These are phyloP conservation scores for Pygocentrus nattereri DNA, from an alignment of 2,797 vertebrate genomes.

Conservation along the genomic window DNA sequence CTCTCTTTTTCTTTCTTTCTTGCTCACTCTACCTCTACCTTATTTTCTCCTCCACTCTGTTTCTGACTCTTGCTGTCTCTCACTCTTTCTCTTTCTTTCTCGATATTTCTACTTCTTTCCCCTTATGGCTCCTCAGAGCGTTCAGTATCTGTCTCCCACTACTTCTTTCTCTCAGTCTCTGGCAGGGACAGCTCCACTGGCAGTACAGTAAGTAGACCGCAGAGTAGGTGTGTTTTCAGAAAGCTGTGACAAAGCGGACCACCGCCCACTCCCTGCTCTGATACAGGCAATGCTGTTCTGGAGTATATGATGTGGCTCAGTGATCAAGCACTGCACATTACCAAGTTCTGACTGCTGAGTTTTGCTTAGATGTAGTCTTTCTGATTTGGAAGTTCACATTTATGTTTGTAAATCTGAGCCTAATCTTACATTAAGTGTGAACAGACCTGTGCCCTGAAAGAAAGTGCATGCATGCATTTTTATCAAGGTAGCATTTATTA, in stretches of 20 bases:
- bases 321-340: neutral
- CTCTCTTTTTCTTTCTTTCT: neutral
- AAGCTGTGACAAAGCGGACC: neutral
- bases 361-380: neutral
- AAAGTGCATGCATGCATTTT: too few species aligned
- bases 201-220: neutral
- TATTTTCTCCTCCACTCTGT: constrained; percentile 21
- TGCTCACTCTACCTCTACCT: neutral
- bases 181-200: constrained; percentile 34
- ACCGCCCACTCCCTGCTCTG: neutral
- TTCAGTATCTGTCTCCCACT: neutral
- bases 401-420: neutral
- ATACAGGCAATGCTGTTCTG: neutral
- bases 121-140: neutral
- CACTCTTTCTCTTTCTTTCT: constrained; percentile 20
- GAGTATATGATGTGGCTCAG: neutral
- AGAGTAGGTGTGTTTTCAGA: neutral
- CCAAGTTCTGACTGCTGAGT: neutral
- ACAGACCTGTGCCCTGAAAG: neutral
- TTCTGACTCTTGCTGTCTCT: constrained; percentile 11
- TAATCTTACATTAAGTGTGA: neutral
- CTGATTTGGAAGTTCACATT: neutral
- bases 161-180: neutral
- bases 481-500: too few species aligned
- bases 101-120: neutral